Conservation (phyloP, 2,888 invertebrate genomes). For the Cetonia aurata region DNA sequence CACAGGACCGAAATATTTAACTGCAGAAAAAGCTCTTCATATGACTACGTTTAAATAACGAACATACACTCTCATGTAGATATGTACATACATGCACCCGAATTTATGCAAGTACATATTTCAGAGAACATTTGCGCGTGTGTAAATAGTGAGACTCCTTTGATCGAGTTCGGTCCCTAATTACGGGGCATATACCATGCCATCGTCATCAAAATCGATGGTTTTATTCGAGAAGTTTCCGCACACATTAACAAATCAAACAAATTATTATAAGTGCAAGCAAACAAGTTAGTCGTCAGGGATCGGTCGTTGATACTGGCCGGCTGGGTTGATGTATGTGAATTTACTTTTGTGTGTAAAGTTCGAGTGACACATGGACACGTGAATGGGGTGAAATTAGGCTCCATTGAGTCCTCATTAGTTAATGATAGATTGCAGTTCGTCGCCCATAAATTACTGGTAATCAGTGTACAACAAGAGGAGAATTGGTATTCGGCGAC, state of each 20-base stretch:
- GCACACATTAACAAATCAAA: slow-evolving; percentile 58
- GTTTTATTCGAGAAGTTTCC: slow-evolving; percentile 43
- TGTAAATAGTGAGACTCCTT: slow-evolving; percentile 36
- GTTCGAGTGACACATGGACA: slow-evolving; percentile 20
- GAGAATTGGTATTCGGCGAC: slow-evolving; percentile 34
- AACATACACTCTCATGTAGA: neutral
- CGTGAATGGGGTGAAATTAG: slow-evolving; percentile 55
- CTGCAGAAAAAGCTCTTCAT: slow-evolving; percentile 2
- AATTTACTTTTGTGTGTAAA: slow-evolving; percentile 27
- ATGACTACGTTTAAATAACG: slow-evolving; percentile 1
- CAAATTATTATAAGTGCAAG: slow-evolving; percentile 60
- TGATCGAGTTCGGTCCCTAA: slow-evolving; percentile 41
- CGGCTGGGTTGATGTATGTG: slow-evolving; percentile 25
- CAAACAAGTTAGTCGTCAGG: slow-evolving; percentile 54
- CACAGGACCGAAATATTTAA: slow-evolving; percentile 2
- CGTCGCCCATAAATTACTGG: slow-evolving; percentile 35
- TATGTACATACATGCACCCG: neutral
- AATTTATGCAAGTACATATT: neutral
- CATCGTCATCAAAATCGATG: slow-evolving; percentile 34
- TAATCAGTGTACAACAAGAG: slow-evolving; percentile 36
- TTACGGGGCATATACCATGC: slow-evolving; percentile 28
- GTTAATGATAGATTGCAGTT: slow-evolving; percentile 61
- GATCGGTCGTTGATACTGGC: slow-evolving; percentile 40
- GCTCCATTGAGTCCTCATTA: slow-evolving; percentile 62
- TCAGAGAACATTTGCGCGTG: neutral